phyloP scores from a whole-genome alignment of 1,140 invertebrate species.

The Drosophila ironensis region DNA sequence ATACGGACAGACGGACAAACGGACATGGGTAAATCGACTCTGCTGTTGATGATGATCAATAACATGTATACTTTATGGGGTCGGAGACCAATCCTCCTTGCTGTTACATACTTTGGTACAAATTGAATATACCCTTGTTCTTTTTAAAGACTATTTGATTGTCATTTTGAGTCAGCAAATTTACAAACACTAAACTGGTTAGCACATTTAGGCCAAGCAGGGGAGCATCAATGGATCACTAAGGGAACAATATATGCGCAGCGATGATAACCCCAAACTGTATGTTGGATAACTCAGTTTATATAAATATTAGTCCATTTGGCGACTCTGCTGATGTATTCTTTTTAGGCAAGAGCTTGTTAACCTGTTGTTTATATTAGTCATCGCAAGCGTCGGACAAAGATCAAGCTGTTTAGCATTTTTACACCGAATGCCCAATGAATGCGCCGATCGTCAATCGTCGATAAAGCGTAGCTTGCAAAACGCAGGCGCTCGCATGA shows the following conservation, averaged over 20 bases:
- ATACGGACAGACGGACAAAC: too few species aligned
- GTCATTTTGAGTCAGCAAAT: background rate
- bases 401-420: constrained; percentile 60
- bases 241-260: background rate
- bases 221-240: background rate
- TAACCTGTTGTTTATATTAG: constrained; percentile 28
- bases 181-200: constrained; percentile 12
- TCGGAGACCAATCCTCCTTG: too few species aligned
- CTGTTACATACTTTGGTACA: background rate
- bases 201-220: background rate
- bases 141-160: background rate
- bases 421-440: constrained; percentile 61
- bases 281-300: too few species aligned
- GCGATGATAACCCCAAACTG: too few species aligned
- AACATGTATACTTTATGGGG: too few species aligned
- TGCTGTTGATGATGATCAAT: too few species aligned
- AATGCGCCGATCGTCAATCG: too few species aligned
- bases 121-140: background rate
- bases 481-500: constrained; percentile 44
- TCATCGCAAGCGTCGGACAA: constrained; percentile 22
- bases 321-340: too few species aligned
- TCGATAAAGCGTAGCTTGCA: constrained; percentile 17
- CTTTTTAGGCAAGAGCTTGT: constrained; percentile 6
- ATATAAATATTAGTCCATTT: too few species aligned
- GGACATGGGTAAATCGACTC: too few species aligned